Evolutionary conservation across 2,888 invertebrate genomes (phyloP), one percentile per base, ranked within the genome.

Genomic region (Exephanes ischioxanthus): DNA sequence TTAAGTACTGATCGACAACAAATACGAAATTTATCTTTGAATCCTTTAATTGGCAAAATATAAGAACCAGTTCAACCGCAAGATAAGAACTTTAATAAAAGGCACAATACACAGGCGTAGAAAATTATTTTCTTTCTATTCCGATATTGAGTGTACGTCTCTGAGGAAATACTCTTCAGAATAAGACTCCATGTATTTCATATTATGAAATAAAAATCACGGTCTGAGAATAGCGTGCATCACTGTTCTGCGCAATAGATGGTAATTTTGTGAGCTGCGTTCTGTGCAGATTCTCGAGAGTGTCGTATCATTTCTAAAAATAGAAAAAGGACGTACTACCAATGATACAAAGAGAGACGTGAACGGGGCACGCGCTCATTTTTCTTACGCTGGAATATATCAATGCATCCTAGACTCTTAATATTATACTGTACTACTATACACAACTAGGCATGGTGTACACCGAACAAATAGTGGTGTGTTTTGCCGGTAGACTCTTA

Each of bases 291-390:
- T 83, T 85, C 83, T 67, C 80, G 61, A 61, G 70, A n/a, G 63
- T 63, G 73, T 73, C 77, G 81, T 81, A 85, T 85, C 85, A 85
- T 85, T 76, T 85, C 83, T 85, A 85, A 85, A 85, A 85, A 85
- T 85, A 85, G 79, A 58, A 73, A 48, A 83, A 71, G 37, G 58
- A 71, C 76, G 83, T 80, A 72, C 55, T 53, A 76, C 51, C 79
- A 55, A 82, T 37, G 75, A 61, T 76, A 76, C 67, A 48, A 72
- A 79, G 80, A 80, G 45, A 80, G 41, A 30, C 51, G 41, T n/a
- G 53, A 14, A 70, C 68, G 66, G 30, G 61, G 55, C 33, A 30
- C 55, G 33, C 37, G 45, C 37, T 45, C 51, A 48, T 66, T 67
- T 75, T 81, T 73, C 30, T 68, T 55, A 37, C 51, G 33, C 53